Conservation (phyloP, 2,797 vertebrate genomes). For the Serranus cabrilla region DNA sequence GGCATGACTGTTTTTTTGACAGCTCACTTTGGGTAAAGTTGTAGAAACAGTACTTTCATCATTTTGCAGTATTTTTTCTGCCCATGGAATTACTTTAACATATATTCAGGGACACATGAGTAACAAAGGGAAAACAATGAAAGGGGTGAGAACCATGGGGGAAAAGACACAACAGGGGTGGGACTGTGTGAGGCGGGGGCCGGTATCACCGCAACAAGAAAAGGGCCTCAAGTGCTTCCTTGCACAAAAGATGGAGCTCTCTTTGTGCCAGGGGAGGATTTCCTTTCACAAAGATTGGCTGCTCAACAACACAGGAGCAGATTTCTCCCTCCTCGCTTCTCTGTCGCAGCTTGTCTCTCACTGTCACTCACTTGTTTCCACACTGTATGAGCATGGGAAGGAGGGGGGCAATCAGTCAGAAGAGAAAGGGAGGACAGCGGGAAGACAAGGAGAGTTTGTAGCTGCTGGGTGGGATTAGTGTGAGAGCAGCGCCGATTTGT, state of each 20-base stretch:
- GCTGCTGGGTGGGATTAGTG: slow-evolving; percentile 51
- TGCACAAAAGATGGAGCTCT: slow-evolving; percentile 82
- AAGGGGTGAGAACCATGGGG: slow-evolving; percentile 44
- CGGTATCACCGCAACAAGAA: slow-evolving; percentile 56
- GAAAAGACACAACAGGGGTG: slow-evolving; percentile 48
- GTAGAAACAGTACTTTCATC: slow-evolving; percentile 6
- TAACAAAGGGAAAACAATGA: slow-evolving; percentile 63
- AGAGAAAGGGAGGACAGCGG: slow-evolving; percentile 18
- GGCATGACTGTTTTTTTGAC: slow-evolving; percentile 53
- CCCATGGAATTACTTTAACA: slow-evolving; percentile 19
- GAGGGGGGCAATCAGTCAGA: slow-evolving; percentile 13
- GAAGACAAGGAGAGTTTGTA: slow-evolving; percentile 40
- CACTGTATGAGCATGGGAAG: slow-evolving; percentile 33
- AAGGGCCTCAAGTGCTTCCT: slow-evolving; percentile 76
- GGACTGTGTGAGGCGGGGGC: slow-evolving; percentile 40
- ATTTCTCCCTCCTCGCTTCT: slow-evolving; percentile 47
- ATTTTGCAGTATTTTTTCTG: slow-evolving; percentile 17
- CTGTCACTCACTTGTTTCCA: slow-evolving; percentile 60
- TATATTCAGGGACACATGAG: slow-evolving; percentile 32
- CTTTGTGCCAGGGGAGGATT: slow-evolving; percentile 74
- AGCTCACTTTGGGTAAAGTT: slow-evolving; percentile 44
- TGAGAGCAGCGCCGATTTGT: slow-evolving; percentile 48
- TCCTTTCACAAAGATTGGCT: slow-evolving; percentile 70
- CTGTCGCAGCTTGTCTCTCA: slow-evolving; percentile 61
- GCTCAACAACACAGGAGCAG: slow-evolving; percentile 49